Base-by-base conservation (phyloP, 2,797 vertebrate species). In the Limnodromus scolopaceus region DNA sequence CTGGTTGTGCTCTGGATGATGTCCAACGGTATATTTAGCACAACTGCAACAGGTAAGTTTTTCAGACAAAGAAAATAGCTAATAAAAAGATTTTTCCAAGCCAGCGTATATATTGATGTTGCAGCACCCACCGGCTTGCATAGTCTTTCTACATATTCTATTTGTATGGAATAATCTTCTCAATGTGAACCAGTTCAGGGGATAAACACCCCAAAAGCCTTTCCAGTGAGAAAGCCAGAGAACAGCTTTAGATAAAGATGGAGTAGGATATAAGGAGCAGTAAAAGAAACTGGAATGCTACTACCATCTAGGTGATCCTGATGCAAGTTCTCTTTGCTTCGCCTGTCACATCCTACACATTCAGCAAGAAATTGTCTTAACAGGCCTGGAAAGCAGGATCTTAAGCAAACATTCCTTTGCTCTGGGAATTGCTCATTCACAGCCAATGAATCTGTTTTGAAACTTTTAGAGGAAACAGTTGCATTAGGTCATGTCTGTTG, bases 1-100 rank as follows among this genome's bases (percentile, higher is more conserved):
- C 27, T 90, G 36, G 12, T 76, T 0, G 0, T 94, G 49, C 57
- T 84, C 77, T 97, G 90, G 84, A 94, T 84, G 49, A 65, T 19
- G 81, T 96, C 72, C 94, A 90, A 49, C 39, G 24, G 54, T 88
- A 45, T 81, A 86, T 96, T 86, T 94, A 90, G 72, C 57, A 58
- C 28, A 93, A 79, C n/a, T 69, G 49, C 27, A 88, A 54, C n/a
- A 84, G 41, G 10, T 55, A 53, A 13, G 7, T 54, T 81, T 90
- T 92, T 96, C 76, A 86, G 65, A 81, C 16, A 75, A 96, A 80
- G 64, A 41, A 72, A 84, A 86, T 51, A 16, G 13, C 16, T 54
- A 84, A 71, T 65, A 61, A 76, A 65, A 64, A 41, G 8, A 20
- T 4, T 49, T 69, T 96, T 89, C 32, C 9, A 65, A 87, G 65